These are phyloP conservation scores for Odontophorus gujanensis DNA, from an alignment of 2,113 vertebrate genomes.

Conservation along the genomic window DNA sequence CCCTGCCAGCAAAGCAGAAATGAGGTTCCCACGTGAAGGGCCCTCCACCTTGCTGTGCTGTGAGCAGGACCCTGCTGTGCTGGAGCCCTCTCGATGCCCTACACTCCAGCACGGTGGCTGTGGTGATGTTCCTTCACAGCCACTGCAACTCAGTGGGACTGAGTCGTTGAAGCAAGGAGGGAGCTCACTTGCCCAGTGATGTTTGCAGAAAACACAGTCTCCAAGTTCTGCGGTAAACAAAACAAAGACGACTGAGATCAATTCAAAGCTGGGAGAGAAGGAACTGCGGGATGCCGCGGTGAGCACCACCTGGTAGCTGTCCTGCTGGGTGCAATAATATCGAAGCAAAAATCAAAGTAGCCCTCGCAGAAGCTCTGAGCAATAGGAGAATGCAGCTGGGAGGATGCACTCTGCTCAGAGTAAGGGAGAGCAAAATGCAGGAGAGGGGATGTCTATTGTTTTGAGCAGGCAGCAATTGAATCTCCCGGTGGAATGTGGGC, in stretches of 20 bases:
- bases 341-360: neutral
- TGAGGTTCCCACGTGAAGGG: neutral
- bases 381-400: neutral
- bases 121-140: neutral
- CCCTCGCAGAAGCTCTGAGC: neutral
- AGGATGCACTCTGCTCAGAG: neutral
- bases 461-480: neutral
- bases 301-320: neutral
- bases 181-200: neutral
- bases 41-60: neutral
- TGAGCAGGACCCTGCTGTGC: neutral
- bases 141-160: neutral
- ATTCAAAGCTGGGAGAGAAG: neutral
- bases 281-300: neutral
- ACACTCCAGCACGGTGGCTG: fast-evolving
- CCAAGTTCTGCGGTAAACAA: fast-evolving
- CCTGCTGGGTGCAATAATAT: neutral
- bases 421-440: fast-evolving
- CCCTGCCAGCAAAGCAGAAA: neutral
- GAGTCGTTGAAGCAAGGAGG: neutral
- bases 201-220: neutral
- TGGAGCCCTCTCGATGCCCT: fast-evolving
- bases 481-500: neutral
- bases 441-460: fast-evolving
- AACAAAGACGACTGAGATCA: no score